Evolutionary conservation across 2,888 invertebrate genomes (phyloP).

Genomic region (Fragum whitleyi): DNA sequence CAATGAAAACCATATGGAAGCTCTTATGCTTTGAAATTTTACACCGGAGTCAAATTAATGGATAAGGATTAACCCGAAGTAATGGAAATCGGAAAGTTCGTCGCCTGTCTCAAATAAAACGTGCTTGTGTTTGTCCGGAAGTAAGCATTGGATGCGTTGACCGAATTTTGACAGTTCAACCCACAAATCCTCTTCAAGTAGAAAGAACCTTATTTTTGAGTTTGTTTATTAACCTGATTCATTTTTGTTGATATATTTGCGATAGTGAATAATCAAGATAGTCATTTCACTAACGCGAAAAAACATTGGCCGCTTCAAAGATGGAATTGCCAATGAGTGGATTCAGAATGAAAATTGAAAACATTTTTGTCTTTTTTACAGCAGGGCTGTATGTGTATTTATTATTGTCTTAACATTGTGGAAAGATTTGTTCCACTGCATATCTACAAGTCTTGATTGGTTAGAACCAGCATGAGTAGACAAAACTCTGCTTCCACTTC

Average conservation of each 20-base stretch:
- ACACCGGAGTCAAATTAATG: not conserved
- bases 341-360: not conserved
- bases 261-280: too few relatives aligned
- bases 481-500: conserved; percentile 47
- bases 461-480: conserved; percentile 50
- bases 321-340: not conserved
- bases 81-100: not conserved
- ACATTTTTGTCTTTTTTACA: not conserved
- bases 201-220: not conserved
- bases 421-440: conserved; percentile 9
- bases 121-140: conserved; percentile 23
- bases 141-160: conserved; percentile 7
- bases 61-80: not conserved
- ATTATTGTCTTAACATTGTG: conserved; percentile 10
- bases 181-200: not conserved
- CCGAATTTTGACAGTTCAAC: conserved; percentile 32
- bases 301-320: not conserved
- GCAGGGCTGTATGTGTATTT: conserved; percentile 14
- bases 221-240: too few relatives aligned
- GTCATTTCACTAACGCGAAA: too few relatives aligned
- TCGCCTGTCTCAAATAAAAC: not conserved
- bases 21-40: not conserved
- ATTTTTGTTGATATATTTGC: too few relatives aligned
- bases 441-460: not conserved
- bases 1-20: not conserved